Percentiles rank a stretch among this genome's conserved stretches.
These are phyloP conservation scores for Phoebastria nigripes DNA, from an alignment of 2,797 vertebrate genomes.

Conservation along the genomic window DNA sequence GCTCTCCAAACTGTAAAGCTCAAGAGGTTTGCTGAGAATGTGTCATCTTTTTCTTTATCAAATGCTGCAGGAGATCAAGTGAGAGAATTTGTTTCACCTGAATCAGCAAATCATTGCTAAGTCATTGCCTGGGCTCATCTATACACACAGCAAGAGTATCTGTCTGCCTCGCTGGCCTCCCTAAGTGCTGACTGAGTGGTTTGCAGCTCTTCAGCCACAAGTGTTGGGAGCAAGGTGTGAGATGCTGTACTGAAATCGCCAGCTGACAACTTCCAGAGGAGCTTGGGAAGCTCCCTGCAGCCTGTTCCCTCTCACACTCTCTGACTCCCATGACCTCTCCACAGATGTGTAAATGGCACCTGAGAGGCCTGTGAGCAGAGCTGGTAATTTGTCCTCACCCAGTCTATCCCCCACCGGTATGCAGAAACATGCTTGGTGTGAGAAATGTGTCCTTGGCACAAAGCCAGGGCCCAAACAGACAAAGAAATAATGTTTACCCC, in stretches of 20 bases:
- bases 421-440: constrained; percentile 78
- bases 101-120: background rate
- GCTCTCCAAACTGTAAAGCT: background rate
- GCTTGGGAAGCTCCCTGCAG: constrained; percentile 20
- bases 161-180: background rate
- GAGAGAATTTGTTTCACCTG: background rate
- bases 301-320: constrained; percentile 22
- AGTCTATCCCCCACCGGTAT: constrained; percentile 69
- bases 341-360: constrained; percentile 62
- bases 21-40: background rate
- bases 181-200: background rate
- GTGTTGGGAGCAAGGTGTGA: constrained; percentile 14
- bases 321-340: constrained; percentile 11
- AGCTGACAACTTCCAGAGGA: constrained; percentile 30
- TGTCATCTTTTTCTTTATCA: background rate
- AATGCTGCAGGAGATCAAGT: background rate
- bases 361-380: constrained; percentile 60
- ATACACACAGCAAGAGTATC: background rate
- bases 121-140: background rate
- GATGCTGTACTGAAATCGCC: background rate
- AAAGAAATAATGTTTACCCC: constrained; percentile 81
- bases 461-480: constrained; percentile 79
- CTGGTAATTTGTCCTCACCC: constrained; percentile 70
- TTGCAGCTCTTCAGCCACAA: background rate
- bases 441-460: constrained; percentile 78